Percentiles rank a stretch among this genome's conserved stretches.
Conservation (phyloP, 35 echinoderm and acorn worm genomes). For the Anneissia japonica region DNA sequence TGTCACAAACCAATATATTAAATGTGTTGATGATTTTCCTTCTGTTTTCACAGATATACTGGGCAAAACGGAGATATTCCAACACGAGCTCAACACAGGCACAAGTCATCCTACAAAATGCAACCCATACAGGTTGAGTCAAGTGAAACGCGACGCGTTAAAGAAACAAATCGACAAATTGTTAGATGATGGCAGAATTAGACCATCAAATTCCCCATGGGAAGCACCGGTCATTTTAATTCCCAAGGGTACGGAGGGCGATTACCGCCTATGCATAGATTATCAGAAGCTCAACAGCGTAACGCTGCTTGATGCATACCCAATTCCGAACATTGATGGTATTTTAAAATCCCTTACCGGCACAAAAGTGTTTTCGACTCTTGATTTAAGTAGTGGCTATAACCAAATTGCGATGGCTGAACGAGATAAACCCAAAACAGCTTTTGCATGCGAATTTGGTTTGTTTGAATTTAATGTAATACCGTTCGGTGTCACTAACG, state of each 20-base stretch:
- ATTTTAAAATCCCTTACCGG: background rate
- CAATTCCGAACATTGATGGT: background rate
- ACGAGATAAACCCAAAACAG: constrained; percentile 14
- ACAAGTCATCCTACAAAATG: background rate
- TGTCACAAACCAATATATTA: no score
- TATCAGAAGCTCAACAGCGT: constrained; percentile 11
- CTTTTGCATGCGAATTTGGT: background rate
- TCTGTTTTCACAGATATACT: no score
- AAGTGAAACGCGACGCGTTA: background rate
- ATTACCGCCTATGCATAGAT: constrained; percentile 11
- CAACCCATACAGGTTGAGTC: background rate
- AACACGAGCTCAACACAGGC: no score
- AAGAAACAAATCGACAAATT: background rate
- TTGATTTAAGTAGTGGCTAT: constrained; percentile 2
- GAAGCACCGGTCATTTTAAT: constrained; percentile 30
- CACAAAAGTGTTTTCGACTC: background rate
- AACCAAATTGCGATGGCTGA: constrained; percentile 18
- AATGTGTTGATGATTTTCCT: no score
- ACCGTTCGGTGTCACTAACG: constrained; percentile 10
- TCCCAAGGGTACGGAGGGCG: constrained; percentile 2
- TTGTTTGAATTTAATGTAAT: constrained; percentile 5
- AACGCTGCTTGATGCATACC: constrained; percentile 15
- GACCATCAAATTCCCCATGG: constrained; percentile 17
- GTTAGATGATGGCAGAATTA: constrained; percentile 6
- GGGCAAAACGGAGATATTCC: no score